These are phyloP conservation scores for Drosophila malerkotliana DNA, from an alignment of 1,140 invertebrate species.

Conservation along the genomic window DNA sequence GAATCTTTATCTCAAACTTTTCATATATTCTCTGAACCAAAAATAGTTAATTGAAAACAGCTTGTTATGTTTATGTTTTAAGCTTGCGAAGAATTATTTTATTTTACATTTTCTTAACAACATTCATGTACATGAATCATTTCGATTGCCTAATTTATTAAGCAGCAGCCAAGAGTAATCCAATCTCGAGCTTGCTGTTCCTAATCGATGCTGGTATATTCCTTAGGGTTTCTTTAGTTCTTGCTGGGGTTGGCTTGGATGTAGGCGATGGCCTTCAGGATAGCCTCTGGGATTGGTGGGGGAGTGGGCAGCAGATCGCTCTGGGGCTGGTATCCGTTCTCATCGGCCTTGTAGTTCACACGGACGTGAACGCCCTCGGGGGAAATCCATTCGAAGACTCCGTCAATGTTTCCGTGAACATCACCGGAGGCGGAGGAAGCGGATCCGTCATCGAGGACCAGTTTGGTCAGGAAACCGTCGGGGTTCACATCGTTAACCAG, in stretches of 20 bases:
- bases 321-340: slow-evolving; percentile 85
- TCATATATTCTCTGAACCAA: too few relatives aligned
- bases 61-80: not conserved
- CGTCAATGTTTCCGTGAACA: slow-evolving; percentile 68
- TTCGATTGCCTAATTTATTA: slow-evolving; percentile 5
- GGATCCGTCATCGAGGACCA: slow-evolving; percentile 86
- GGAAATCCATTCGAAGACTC: slow-evolving; percentile 61
- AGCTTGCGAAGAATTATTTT: slow-evolving; percentile 27
- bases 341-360: slow-evolving; percentile 86
- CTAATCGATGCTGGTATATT: not conserved
- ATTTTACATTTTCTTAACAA: slow-evolving; percentile 17
- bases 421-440: slow-evolving; percentile 85
- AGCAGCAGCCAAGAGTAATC: slow-evolving; percentile 7
- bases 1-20: too few relatives aligned
- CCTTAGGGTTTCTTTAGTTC: slow-evolving; percentile 7
- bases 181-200: slow-evolving; percentile 6
- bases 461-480: slow-evolving; percentile 84
- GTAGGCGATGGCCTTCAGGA: slow-evolving; percentile 79
- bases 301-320: slow-evolving; percentile 83
- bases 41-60: not conserved
- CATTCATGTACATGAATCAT: not conserved
- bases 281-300: slow-evolving; percentile 64
- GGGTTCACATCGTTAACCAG: slow-evolving; percentile 61
- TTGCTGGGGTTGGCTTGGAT: slow-evolving; percentile 80
- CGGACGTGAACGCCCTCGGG: slow-evolving; percentile 84